phyloP scores from a whole-genome alignment of 2,888 invertebrate genomes.

The Athalia circularis region DNA sequence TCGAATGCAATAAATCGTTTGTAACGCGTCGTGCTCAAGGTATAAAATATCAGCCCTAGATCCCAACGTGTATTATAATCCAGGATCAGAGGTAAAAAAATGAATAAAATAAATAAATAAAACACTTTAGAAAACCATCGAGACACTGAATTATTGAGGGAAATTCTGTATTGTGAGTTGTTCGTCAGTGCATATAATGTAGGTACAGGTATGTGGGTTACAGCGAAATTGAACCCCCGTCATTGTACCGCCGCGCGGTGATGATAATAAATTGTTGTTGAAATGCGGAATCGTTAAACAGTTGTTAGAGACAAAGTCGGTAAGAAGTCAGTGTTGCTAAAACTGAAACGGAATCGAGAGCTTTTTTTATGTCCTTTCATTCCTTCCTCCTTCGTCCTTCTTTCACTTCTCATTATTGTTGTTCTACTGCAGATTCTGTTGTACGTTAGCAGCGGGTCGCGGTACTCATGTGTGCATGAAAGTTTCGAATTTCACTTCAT shows the following conservation, averaged over 20 bases:
- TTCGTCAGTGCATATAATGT: no score
- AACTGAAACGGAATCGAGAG: not conserved
- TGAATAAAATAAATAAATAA: not conserved
- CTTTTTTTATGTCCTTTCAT: not conserved
- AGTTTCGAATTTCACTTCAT: constrained; percentile 29
- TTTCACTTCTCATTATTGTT: not conserved
- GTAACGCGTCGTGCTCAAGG: constrained; percentile 15
- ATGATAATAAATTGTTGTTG: not conserved
- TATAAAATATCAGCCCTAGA: constrained; percentile 36
- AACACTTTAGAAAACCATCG: no score
- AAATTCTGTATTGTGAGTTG: no score
- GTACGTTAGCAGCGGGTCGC: not conserved
- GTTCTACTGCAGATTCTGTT: not conserved
- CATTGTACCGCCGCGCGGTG: no score
- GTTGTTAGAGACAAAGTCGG: not conserved
- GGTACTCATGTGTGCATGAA: constrained; percentile 8
- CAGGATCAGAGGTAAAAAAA: not conserved
- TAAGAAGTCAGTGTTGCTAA: not conserved
- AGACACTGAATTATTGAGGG: no score
- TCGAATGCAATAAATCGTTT: constrained; percentile 58
- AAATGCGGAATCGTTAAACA: not conserved
- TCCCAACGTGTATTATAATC: not conserved
- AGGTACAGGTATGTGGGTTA: no score
- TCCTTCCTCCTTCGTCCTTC: not conserved
- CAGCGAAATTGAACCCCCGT: no score